These are phyloP conservation scores for Myiopsitta monachus DNA, from an alignment of 2,113 vertebrate species.

Conservation along the genomic window DNA sequence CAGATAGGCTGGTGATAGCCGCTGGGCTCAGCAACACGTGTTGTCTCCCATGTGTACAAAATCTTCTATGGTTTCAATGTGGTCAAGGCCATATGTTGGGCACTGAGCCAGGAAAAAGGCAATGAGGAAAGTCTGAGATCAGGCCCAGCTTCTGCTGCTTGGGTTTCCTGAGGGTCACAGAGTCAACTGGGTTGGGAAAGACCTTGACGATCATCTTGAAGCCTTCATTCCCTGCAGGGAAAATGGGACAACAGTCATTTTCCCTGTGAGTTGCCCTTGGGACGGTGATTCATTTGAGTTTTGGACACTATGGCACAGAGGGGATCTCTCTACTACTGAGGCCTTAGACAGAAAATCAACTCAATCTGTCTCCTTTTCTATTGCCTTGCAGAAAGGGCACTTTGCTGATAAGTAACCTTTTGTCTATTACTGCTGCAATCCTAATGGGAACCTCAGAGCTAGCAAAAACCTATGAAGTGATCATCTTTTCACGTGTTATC, in stretches of 20 bases:
- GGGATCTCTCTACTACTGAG: rapidly evolving
- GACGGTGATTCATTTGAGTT: neutral
- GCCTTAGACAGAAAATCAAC: neutral
- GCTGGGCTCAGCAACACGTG: neutral
- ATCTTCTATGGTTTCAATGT: rapidly evolving
- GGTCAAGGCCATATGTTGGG: neutral
- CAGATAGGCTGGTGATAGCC: neutral
- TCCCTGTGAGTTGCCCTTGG: neutral
- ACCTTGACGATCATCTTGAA: neutral
- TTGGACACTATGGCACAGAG: neutral
- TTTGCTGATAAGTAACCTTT: slow-evolving; percentile 92
- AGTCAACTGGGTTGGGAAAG: neutral
- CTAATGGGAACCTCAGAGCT: slow-evolving; percentile 88
- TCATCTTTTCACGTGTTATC: slow-evolving; percentile 84
- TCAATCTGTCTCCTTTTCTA: neutral
- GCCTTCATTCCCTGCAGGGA: neutral
- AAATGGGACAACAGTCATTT: neutral
- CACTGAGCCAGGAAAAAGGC: neutral
- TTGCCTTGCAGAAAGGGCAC: slow-evolving; percentile 84
- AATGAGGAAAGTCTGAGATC: rapidly evolving
- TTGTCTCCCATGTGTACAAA: rapidly evolving
- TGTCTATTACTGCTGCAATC: slow-evolving; percentile 87
- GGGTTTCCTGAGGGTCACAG: neutral
- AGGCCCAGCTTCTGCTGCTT: neutral
- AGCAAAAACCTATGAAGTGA: slow-evolving; percentile 84